phyloP scores from a whole-genome alignment of 1,140 invertebrate genomes.

The Daktulosphaira vitifoliae region DNA sequence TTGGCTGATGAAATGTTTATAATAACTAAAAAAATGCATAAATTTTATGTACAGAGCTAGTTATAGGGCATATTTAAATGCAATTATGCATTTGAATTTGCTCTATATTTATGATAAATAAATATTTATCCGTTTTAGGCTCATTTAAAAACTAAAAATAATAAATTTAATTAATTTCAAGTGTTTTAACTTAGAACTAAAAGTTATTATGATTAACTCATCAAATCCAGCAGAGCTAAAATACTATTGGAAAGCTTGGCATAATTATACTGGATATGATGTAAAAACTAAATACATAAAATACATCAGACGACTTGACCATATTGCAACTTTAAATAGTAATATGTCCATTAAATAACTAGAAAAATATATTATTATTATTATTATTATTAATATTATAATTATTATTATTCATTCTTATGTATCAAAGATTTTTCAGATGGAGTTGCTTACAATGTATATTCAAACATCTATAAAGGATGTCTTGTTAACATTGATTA shows the following conservation, averaged over 20 bases:
- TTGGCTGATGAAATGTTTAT: too few relatives aligned
- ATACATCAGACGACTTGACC: neutral
- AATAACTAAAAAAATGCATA: too few relatives aligned
- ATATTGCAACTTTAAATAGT: slow-evolving; percentile 1
- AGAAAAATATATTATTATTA: neutral
- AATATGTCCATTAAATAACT: neutral
- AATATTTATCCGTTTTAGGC: neutral
- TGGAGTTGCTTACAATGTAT: neutral
- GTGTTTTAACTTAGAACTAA: neutral
- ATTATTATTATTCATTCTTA: neutral
- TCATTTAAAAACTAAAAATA: too few relatives aligned
- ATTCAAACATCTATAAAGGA: neutral
- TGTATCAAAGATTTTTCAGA: neutral
- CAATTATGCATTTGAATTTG: neutral
- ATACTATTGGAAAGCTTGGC: slow-evolving; percentile 28
- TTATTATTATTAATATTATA: neutral
- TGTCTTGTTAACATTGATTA: neutral
- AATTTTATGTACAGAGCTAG: too few relatives aligned
- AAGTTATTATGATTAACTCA: neutral
- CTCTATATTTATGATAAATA: neutral
- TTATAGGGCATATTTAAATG: too few relatives aligned
- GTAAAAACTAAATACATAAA: slow-evolving; percentile 9
- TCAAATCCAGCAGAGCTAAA: neutral
- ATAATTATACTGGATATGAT: neutral
- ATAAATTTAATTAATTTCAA: too few relatives aligned